Conservation (phyloP, 2,888 invertebrate species). For the Selenia dentaria region DNA sequence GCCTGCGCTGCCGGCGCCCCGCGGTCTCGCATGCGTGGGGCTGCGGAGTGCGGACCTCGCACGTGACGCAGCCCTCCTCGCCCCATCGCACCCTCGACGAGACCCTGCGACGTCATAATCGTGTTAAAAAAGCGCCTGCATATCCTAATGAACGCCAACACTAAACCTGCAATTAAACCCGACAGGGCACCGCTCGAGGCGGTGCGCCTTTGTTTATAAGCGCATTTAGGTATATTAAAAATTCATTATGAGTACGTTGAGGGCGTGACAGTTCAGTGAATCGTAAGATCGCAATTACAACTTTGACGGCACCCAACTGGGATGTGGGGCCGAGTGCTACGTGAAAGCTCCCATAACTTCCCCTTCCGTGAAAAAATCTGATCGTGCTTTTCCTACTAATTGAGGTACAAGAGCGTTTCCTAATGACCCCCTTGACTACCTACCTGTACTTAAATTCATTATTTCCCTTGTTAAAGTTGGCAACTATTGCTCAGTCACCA, state of each 20-base stretch:
- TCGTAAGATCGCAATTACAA: constrained; percentile 75
- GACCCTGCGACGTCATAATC: constrained; percentile 80
- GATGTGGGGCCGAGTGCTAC: constrained; percentile 46
- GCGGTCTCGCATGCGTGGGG: constrained; percentile 83
- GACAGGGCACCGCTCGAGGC: constrained; percentile 57
- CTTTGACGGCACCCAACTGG: constrained; percentile 57
- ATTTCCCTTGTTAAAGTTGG: constrained; percentile 44
- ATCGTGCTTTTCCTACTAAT: constrained; percentile 59
- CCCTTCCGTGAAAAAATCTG: constrained; percentile 59
- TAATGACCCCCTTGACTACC: constrained; percentile 56
- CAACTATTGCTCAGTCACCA: constrained; percentile 24
- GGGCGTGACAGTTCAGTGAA: constrained; percentile 67
- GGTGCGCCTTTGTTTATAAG: constrained; percentile 61
- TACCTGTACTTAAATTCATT: constrained; percentile 53
- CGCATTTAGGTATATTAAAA: constrained; percentile 69
- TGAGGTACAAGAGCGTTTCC: constrained; percentile 54
- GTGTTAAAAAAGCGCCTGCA: constrained; percentile 80
- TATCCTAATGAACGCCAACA: constrained; percentile 77
- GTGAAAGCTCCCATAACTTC: constrained; percentile 59
- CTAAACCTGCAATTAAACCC: constrained; percentile 78
- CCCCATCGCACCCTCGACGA: constrained; percentile 67
- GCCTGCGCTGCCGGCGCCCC: constrained; percentile 76
- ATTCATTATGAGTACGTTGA: constrained; percentile 62
- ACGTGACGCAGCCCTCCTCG: constrained; percentile 84
- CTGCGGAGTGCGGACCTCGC: constrained; percentile 82